Conservation (phyloP, 1,140 invertebrate genomes). For the Heterodera carotae region DNA sequence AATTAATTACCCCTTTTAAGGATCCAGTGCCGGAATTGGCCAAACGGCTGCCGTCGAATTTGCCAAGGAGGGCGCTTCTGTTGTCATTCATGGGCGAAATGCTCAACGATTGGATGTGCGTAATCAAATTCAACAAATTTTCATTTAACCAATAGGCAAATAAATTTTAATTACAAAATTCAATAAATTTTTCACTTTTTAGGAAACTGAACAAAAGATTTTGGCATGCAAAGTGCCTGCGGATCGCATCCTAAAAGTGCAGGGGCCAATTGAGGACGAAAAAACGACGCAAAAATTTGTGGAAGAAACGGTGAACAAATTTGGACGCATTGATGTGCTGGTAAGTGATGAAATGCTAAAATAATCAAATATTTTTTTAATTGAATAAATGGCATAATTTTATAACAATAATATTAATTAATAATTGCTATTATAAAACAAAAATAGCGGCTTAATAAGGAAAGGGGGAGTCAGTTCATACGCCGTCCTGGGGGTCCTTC, state of each 20-base stretch:
- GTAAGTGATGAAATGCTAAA: conserved; percentile 10
- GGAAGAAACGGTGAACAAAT: conserved; percentile 39
- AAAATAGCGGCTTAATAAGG: too few relatives aligned
- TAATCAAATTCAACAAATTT: not conserved
- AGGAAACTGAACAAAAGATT: conserved; percentile 41
- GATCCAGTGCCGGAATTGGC: conserved; percentile 45
- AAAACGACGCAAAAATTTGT: conserved; percentile 32
- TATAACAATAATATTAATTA: too few relatives aligned
- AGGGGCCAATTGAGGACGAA: conserved; percentile 30
- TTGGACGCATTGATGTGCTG: conserved; percentile 43
- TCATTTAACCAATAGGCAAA: not conserved
- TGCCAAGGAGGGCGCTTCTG: conserved; percentile 36
- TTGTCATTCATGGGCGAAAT: conserved; percentile 47
- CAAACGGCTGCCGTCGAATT: conserved; percentile 37
- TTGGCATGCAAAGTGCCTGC: conserved; percentile 29
- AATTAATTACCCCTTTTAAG: conserved; percentile 28
- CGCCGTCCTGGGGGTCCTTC: too few relatives aligned
- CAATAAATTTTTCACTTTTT: too few relatives aligned
- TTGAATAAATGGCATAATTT: too few relatives aligned
- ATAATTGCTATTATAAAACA: too few relatives aligned
- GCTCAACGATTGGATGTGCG: conserved; percentile 35
- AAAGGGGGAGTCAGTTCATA: too few relatives aligned
- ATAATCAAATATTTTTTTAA: too few relatives aligned
- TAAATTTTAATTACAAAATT: not conserved
- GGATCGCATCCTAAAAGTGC: conserved; percentile 34